Evolutionary conservation across 2,113 vertebrate species (phyloP).

Genomic region (Ariopsis seemanni): DNA sequence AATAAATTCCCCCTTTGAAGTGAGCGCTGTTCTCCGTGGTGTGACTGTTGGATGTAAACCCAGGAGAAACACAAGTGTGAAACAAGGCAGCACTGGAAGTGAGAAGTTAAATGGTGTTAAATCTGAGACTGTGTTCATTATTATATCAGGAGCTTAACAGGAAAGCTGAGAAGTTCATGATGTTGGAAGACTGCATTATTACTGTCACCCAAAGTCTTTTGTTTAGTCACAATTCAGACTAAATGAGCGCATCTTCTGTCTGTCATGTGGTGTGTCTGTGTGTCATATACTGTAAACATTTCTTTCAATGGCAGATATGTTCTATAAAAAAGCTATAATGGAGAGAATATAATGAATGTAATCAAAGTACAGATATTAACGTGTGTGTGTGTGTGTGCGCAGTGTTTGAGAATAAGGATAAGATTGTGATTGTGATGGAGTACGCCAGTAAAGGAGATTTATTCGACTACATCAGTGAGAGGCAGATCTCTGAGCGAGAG

Average conservation of each 20-base stretch:
- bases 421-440: conserved; percentile 98
- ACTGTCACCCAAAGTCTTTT: neutral
- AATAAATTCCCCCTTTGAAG: no score
- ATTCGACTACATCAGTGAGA: conserved; percentile 90
- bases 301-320: neutral
- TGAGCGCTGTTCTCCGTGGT: no score
- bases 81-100: no score
- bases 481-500: conserved; percentile 81
- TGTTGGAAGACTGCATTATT: neutral
- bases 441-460: conserved; percentile 91
- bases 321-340: no score
- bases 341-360: no score
- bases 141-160: neutral
- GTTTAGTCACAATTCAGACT: neutral
- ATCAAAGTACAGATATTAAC: neutral
- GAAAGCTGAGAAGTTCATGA: neutral
- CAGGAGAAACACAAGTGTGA: no score
- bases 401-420: conserved; percentile 98
- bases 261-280: neutral
- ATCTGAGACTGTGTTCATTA: neutral
- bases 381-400: conserved; percentile 21
- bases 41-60: no score
- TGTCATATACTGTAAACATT: neutral
- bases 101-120: neutral
- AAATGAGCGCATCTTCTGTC: neutral